Evolutionary conservation across 2,888 invertebrate genomes (phyloP).

Genomic region (Ptychoptera albimana): DNA sequence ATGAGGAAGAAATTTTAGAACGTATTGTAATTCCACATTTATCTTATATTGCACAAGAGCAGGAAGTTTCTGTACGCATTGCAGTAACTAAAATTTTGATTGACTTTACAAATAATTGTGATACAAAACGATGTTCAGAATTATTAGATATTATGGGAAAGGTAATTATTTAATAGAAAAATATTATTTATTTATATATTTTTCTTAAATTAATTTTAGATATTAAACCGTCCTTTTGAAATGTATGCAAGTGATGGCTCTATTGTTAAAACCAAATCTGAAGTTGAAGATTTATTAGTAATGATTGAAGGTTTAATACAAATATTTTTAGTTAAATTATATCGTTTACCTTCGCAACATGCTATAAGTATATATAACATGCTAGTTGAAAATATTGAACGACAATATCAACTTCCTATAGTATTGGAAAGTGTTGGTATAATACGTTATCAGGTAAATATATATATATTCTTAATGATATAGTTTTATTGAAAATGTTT

Average conservation of each 20-base stretch:
- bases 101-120: conserved; percentile 51
- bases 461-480: neutral
- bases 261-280: conserved; percentile 34
- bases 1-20: conserved; percentile 75
- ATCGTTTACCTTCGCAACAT: conserved; percentile 58
- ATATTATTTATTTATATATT: neutral
- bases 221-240: conserved; percentile 50
- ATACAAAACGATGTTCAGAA: conserved; percentile 51
- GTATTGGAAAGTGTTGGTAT: conserved; percentile 35
- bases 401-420: conserved; percentile 56
- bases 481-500: neutral
- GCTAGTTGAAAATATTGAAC: conserved; percentile 61
- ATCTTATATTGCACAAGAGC: conserved; percentile 50
- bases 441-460: conserved; percentile 21
- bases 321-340: conserved; percentile 59
- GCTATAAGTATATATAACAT: conserved; percentile 68
- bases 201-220: conserved; percentile 1
- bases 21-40: conserved; percentile 63
- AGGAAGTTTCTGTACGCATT: conserved; percentile 48
- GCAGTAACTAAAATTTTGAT: conserved; percentile 46
- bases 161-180: conserved; percentile 28
- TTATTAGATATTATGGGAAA: conserved; percentile 61
- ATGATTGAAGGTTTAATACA: conserved; percentile 58
- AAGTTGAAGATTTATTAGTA: conserved; percentile 48
- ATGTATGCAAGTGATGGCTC: conserved; percentile 22